Percentiles rank a stretch among this genome's conserved stretches.
Evolutionary conservation across 1,140 invertebrate species (phyloP).

Genomic region (Onthophagus taurus): DNA sequence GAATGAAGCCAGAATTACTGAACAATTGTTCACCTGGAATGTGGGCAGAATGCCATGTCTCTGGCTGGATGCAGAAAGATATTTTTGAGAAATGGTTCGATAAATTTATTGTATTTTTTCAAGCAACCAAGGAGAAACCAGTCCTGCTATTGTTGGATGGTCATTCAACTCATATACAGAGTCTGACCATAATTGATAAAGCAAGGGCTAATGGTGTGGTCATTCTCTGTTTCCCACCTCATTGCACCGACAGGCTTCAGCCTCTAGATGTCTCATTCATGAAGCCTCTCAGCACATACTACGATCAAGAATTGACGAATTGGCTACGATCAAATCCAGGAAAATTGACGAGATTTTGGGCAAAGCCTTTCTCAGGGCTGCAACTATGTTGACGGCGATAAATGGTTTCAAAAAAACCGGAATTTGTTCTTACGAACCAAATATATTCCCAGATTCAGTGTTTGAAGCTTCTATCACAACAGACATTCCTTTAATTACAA

Average conservation of each 20-base stretch:
- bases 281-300: conserved; percentile 15
- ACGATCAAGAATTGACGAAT: too few species aligned
- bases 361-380: conserved; percentile 18
- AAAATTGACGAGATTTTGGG: too few species aligned
- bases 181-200: not conserved
- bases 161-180: conserved; percentile 13
- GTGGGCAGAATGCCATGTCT: conserved; percentile 27
- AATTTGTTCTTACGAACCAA: not conserved
- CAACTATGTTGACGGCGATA: not conserved
- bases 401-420: conserved; percentile 1
- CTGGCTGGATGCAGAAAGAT: conserved; percentile 21
- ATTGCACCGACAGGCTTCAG: conserved; percentile 16
- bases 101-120: conserved; percentile 20
- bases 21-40: conserved; percentile 27
- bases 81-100: conserved; percentile 24
- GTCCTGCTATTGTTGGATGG: conserved; percentile 25
- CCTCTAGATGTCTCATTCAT: conserved; percentile 19
- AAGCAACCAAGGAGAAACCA: conserved; percentile 15
- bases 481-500: not conserved
- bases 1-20: conserved; percentile 21
- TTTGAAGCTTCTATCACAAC: not conserved
- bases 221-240: conserved; percentile 16
- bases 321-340: too few species aligned
- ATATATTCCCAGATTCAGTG: not conserved
- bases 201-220: conserved; percentile 19